Base-by-base conservation (phyloP, 64 coral and sea anemone species). In the Montipora cactus region DNA sequence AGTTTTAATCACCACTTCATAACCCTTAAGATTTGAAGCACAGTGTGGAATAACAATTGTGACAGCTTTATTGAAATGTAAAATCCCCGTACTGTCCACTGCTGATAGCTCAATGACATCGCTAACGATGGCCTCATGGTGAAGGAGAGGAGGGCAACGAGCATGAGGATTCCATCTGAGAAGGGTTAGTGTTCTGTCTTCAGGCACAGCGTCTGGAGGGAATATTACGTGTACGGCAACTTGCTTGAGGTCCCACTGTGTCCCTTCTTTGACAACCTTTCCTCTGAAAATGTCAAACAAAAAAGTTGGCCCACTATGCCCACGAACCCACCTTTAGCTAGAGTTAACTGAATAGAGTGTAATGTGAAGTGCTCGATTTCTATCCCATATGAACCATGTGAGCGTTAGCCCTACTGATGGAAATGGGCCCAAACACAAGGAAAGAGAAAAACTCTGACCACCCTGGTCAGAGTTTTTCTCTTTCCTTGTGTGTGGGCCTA, bases 81-180 rank as follows among this genome's bases (percentile, higher is more conserved):
- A 7, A 7, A 15, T 13, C 64, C 18, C 59, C 6, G 61, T 1
- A 4, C 1, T 67, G 25, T 48, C 44, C 16, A 25, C 8, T 37
- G 28, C 28, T 23, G 59, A 84, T 46, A 84, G 58, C 28, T 84
- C 14, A 67, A 84, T 19, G 2, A 84, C 59, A 44, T 68, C 61
- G 18, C 81, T 84, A 0, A 84, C 61, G 9, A 84, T 14, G 9
- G 81, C 81, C 61, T 84, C 81, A 47, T 84, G 66, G 28, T 66
- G 5, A 4, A 66, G 12, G 5, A 84, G 37, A 67, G 81, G 81
- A 47, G 81, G 81, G 2, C 5, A 67, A 46, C 81, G 44, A 6
- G 18, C 59, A 7, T 14, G 19, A 3, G 61, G 8, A 5, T 67
- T 68, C 81, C 58, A 84, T 84, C 59, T 47, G 8, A 18, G 7